phyloP scores from a whole-genome alignment of 1,140 invertebrate genomes.

The Amphibalanus amphitrite region DNA sequence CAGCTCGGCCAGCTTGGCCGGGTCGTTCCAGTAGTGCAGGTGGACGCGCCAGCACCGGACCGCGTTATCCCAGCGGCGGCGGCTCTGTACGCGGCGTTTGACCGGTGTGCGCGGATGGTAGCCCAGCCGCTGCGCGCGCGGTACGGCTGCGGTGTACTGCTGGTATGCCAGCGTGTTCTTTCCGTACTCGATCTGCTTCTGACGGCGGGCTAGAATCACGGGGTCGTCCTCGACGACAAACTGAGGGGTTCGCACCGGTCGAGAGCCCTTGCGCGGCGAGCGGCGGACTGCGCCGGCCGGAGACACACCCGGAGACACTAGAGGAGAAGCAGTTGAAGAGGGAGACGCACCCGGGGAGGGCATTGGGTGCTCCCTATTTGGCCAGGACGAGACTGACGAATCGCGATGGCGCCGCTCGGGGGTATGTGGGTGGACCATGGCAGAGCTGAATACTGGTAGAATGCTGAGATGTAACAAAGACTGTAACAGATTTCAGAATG shows the following conservation, averaged over 20 bases:
- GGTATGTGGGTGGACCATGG: background rate
- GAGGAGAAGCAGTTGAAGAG: too few species aligned
- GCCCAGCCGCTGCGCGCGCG: conserved; percentile 20
- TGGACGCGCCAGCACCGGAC: conserved; percentile 70
- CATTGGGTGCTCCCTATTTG: background rate
- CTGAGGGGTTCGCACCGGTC: background rate
- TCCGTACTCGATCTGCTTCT: conserved; percentile 89
- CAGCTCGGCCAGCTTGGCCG: conserved; percentile 20
- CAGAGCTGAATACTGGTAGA: background rate
- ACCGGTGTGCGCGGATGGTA: conserved; percentile 70
- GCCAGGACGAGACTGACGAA: background rate
- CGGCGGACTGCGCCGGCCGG: too few species aligned
- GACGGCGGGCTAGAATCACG: conserved; percentile 47
- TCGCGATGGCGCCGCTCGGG: background rate
- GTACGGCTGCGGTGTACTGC: conserved; percentile 49
- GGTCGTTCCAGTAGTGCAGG: conserved; percentile 63
- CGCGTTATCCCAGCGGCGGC: conserved; percentile 73
- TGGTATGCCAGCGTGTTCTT: conserved; percentile 82
- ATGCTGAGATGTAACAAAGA: background rate
- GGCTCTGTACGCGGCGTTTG: conserved; percentile 66
- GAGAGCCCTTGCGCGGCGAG: background rate
- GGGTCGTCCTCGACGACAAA: conserved; percentile 48
- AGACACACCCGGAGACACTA: too few species aligned
- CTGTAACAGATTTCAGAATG: background rate
- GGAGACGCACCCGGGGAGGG: too few species aligned